Base-by-base conservation (phyloP, 2,113 vertebrate genomes). In the Notechis scutatus region DNA sequence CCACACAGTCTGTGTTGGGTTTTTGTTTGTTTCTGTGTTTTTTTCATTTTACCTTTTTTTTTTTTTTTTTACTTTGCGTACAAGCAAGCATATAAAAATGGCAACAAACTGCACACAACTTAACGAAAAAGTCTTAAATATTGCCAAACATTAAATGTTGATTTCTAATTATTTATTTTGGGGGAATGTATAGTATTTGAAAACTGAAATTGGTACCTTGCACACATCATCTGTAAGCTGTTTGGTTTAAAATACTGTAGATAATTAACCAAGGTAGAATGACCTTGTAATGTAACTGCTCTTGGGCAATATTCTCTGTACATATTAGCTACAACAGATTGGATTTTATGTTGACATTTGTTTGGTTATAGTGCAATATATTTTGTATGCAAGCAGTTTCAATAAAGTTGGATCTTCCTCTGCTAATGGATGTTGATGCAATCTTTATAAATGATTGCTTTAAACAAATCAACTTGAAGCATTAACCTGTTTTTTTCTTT, bases 331-430 rank as follows among this genome's bases (percentile, higher is more conserved):
- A 98, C 97, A 98, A 98, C 98, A 98, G 98, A 98, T 98, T 98
- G 98, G 98, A 98, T 98, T 98, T 98, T 99, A 98, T 98, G 98
- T 99, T 98, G 98, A 99, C 98, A 99, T 99, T 98, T 98, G 99
- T 99, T 99, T 99, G 99, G 98, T 99, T 99, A 99, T 99, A 99
- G 99, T 99, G 99, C 98, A 99, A 99, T 99, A 99, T 99, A 99
- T 99, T 99, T 99, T 99, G 99, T 99, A 99, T 99, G 99, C 99
- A 99, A 99, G 98, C 99, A 98, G 99, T 99, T 99, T 99, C 98
- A 99, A 99, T 99, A 99, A 99, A 99, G 98, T 98, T 99, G 97
- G 98, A 99, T 99, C 98, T 99, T 99, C 98, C 98, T 99, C 98
- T 98, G 98, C 98, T 98, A 97, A 97, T 96, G 97, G 97, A 97